These are phyloP conservation scores for Drosophila micromelanica DNA, from an alignment of 1,140 invertebrate species.

Conservation along the genomic window DNA sequence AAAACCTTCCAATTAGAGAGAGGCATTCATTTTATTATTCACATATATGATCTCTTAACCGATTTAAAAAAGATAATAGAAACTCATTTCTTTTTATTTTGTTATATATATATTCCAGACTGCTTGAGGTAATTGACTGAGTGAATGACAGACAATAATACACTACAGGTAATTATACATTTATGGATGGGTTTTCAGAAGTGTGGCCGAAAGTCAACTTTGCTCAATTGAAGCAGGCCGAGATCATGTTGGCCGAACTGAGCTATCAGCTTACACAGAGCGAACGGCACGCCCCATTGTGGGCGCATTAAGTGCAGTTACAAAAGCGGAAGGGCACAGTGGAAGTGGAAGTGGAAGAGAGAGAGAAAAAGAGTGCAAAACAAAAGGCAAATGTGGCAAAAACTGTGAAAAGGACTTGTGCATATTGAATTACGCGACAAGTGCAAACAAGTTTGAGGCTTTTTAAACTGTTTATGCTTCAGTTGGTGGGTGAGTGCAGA, in stretches of 20 bases:
- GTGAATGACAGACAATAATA: no score
- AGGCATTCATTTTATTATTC: no score
- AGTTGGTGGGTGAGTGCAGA: conserved; percentile 12
- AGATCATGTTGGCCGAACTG: conserved; percentile 12
- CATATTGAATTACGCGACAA: conserved; percentile 82
- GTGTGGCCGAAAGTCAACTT: background rate
- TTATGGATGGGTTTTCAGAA: no score
- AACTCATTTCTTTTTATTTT: no score
- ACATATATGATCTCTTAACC: no score
- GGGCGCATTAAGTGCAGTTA: no score
- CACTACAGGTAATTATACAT: no score
- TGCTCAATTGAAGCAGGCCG: background rate
- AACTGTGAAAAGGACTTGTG: conserved; percentile 57
- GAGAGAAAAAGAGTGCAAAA: conserved; percentile 40
- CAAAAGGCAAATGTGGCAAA: conserved; percentile 47
- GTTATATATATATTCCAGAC: no score
- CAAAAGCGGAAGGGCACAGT: no score
- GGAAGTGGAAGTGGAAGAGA: background rate
- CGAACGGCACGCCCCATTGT: background rate
- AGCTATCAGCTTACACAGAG: conserved; percentile 33
- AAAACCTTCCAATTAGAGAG: no score
- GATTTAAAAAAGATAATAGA: no score
- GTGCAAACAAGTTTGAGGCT: conserved; percentile 77
- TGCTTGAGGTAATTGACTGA: no score
- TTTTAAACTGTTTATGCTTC: conserved; percentile 73